A percentile compares a stretch with the other conserved stretches of the same genome.
Evolutionary conservation across 1,140 invertebrate species (phyloP).

Genomic region (Medauroidea extradentata): DNA sequence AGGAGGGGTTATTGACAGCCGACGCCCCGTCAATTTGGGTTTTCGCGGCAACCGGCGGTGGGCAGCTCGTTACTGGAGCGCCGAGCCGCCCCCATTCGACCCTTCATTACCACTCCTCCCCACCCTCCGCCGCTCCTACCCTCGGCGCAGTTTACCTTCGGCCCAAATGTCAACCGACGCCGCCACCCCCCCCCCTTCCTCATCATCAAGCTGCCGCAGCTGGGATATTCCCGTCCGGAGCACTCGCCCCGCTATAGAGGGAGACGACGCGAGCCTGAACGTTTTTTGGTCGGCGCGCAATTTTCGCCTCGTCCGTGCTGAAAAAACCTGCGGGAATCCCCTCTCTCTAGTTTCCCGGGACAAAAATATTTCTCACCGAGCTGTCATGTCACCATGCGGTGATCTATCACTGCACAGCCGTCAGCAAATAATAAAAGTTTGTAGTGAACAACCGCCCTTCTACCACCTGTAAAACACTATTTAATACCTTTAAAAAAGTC

Average conservation of each 20-base stretch:
- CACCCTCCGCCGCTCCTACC: background rate
- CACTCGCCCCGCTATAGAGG: conserved; percentile 6
- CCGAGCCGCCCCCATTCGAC: conserved; percentile 1
- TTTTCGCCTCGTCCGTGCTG: conserved; percentile 26
- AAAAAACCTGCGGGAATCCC: conserved; percentile 24
- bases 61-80: too few species aligned
- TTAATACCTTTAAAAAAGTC: too few species aligned
- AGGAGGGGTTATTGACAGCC: conserved; percentile 18
- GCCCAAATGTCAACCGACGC: background rate
- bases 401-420: too few species aligned
- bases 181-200: background rate
- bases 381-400: conserved; percentile 19
- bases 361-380: conserved; percentile 16
- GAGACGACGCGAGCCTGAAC: conserved; percentile 13
- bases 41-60: conserved; percentile 11
- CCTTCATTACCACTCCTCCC: background rate
- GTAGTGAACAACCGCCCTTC: too few species aligned
- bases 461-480: too few species aligned
- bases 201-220: conserved; percentile 11
- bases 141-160: conserved; percentile 3
- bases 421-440: too few species aligned
- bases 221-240: conserved; percentile 28
- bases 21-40: conserved; percentile 22
- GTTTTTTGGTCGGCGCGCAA: background rate
- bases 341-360: too few species aligned